phyloP scores from a whole-genome alignment of 2,888 invertebrate genomes.

The Mystacides longicornis region DNA sequence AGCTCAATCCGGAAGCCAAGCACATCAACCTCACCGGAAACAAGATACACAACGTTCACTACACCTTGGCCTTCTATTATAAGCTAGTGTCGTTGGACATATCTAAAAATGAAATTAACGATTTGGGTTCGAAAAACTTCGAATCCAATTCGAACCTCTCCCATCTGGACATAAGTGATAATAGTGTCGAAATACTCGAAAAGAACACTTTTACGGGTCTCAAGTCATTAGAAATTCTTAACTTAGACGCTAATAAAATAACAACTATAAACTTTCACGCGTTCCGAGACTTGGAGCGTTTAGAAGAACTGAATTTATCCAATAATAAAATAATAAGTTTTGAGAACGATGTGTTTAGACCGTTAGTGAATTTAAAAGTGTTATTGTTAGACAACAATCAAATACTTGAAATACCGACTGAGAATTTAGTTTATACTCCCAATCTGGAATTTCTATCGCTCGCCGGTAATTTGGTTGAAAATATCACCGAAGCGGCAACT shows the following conservation, averaged over 20 bases:
- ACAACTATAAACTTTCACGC: constrained; percentile 64
- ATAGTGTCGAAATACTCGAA: constrained; percentile 61
- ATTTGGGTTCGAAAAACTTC: constrained; percentile 76
- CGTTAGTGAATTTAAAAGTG: constrained; percentile 60
- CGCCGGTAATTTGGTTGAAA: constrained; percentile 70
- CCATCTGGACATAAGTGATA: constrained; percentile 69
- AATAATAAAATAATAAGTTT: constrained; percentile 69
- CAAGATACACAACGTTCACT: constrained; percentile 69
- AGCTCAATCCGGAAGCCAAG: constrained; percentile 78
- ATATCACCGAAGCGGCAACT: constrained; percentile 63
- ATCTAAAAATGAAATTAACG: constrained; percentile 71
- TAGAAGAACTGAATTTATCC: constrained; percentile 68
- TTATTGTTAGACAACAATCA: constrained; percentile 73
- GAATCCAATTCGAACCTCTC: constrained; percentile 67
- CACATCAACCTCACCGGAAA: constrained; percentile 80
- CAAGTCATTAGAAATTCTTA: constrained; percentile 56
- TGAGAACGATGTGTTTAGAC: constrained; percentile 62
- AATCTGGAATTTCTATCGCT: constrained; percentile 67
- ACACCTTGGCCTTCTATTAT: constrained; percentile 72
- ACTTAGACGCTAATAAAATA: constrained; percentile 73
- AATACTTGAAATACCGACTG: constrained; percentile 66
- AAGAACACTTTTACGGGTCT: constrained; percentile 73
- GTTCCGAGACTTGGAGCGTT: constrained; percentile 67
- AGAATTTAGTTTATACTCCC: constrained; percentile 58
- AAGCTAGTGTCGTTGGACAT: constrained; percentile 74